Conservation (phyloP, 2,113 vertebrate genomes). For the Tachysurus fulvidraco region DNA sequence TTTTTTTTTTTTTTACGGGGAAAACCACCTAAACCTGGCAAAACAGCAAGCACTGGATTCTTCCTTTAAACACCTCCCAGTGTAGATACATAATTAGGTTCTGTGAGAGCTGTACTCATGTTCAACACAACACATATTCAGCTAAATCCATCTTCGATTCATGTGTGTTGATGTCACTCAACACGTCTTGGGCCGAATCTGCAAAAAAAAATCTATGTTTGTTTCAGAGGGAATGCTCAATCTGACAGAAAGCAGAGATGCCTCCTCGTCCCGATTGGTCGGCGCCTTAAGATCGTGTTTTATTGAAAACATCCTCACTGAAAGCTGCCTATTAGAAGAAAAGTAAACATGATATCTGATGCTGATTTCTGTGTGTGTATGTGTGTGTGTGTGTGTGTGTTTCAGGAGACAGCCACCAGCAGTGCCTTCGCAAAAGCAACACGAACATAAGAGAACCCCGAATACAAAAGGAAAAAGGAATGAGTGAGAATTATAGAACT, state of each 20-base stretch:
- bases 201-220: too few relatives aligned
- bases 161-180: too few relatives aligned
- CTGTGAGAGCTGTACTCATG: too few relatives aligned
- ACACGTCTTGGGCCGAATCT: too few relatives aligned
- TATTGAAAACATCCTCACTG: not conserved
- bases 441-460: constrained; percentile 41
- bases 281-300: not conserved
- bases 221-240: not conserved
- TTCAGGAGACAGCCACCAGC: constrained; percentile 72
- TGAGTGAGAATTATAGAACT: not conserved
- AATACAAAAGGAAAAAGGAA: constrained; percentile 15
- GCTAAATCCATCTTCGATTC: too few relatives aligned
- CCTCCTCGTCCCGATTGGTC: not conserved
- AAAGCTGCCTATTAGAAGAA: not conserved
- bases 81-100: too few relatives aligned
- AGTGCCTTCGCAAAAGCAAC: constrained; percentile 60
- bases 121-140: too few relatives aligned
- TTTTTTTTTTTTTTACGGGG: too few relatives aligned
- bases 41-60: too few relatives aligned
- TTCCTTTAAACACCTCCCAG: too few relatives aligned
- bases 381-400: constrained; percentile 38
- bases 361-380: not conserved
- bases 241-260: not conserved
- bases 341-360: not conserved
- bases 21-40: too few relatives aligned